These are phyloP conservation scores for Podarcis lilfordi DNA, from an alignment of 2,797 vertebrate species.

Conservation along the genomic window DNA sequence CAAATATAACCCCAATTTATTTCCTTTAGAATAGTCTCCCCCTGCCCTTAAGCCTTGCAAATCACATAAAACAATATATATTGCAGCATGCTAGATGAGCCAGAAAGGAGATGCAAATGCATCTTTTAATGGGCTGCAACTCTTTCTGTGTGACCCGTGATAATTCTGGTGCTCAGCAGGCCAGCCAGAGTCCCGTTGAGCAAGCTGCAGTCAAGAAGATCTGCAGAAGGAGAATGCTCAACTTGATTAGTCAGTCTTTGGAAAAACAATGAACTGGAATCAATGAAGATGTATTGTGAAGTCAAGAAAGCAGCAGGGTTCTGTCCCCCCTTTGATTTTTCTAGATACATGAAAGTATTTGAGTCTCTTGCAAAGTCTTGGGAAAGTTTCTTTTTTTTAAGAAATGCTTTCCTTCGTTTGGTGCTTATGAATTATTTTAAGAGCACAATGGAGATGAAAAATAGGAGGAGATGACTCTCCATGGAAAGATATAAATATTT, in stretches of 20 bases:
- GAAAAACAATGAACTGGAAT: slow-evolving; percentile 23
- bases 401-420: background rate
- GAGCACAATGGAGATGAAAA: slow-evolving; percentile 7
- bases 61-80: slow-evolving; percentile 9
- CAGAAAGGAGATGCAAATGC: slow-evolving; percentile 38
- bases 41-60: slow-evolving; percentile 30
- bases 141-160: slow-evolving; percentile 49
- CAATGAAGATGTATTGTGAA: slow-evolving; percentile 19
- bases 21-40: background rate
- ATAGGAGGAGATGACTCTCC: background rate
- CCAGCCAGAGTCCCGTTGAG: slow-evolving; percentile 14
- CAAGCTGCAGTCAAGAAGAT: slow-evolving; percentile 29
- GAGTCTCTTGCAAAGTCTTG: slow-evolving; percentile 8
- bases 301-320: slow-evolving; percentile 24
- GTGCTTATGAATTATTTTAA: slow-evolving; percentile 8
- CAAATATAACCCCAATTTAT: slow-evolving; percentile 34
- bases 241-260: slow-evolving; percentile 39
- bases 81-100: slow-evolving; percentile 4
- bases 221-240: slow-evolving; percentile 20
- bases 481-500: slow-evolving; percentile 2
- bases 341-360: background rate
- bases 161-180: slow-evolving; percentile 45
- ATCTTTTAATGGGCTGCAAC: slow-evolving; percentile 35
- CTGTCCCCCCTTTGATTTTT: slow-evolving; percentile 1
- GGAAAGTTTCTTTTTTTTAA: background rate